Evolutionary conservation across 2,113 vertebrate species (phyloP).

Genomic region (Triplophysa dalaica): DNA sequence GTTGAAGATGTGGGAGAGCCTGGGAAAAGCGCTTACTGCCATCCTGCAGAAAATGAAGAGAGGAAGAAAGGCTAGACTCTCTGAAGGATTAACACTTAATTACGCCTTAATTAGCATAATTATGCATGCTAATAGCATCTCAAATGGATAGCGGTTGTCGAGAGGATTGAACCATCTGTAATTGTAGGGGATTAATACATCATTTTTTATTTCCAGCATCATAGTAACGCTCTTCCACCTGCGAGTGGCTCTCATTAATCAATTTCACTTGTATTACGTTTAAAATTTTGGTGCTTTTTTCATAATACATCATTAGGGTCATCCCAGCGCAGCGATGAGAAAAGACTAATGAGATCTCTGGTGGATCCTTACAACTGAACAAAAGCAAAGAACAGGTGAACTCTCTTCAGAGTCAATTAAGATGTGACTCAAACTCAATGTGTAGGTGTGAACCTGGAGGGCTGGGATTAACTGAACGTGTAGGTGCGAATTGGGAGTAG

Average conservation of each 20-base stretch:
- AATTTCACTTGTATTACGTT: conserved; percentile 97
- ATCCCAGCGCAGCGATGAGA: conserved; percentile 89
- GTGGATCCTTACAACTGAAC: conserved; percentile 84
- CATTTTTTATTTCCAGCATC: conserved; percentile 99
- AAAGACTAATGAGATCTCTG: conserved; percentile 94
- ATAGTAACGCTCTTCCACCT: conserved; percentile 91
- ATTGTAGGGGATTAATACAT: conserved; percentile 99
- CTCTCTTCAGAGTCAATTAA: conserved; percentile 9
- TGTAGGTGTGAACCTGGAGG: conserved; percentile 7
- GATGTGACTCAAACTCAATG: not conserved
- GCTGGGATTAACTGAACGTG: not conserved
- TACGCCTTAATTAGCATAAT: conserved; percentile 99
- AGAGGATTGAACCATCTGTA: conserved; percentile 99
- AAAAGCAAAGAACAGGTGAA: conserved; percentile 81
- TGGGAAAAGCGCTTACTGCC: conserved; percentile 87
- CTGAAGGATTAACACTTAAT: conserved; percentile 99
- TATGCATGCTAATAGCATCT: conserved; percentile 99
- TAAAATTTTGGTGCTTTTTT: conserved; percentile 90
- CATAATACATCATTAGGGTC: conserved; percentile 95
- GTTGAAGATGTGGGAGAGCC: conserved; percentile 72
- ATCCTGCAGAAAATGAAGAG: conserved; percentile 92
- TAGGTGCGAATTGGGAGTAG: not conserved
- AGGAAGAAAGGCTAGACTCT: conserved; percentile 90
- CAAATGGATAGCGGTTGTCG: conserved; percentile 99
- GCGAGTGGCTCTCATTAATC: conserved; percentile 99